These are phyloP conservation scores for Orchestia grillus DNA, from an alignment of 1,140 invertebrate genomes.

Conservation along the genomic window DNA sequence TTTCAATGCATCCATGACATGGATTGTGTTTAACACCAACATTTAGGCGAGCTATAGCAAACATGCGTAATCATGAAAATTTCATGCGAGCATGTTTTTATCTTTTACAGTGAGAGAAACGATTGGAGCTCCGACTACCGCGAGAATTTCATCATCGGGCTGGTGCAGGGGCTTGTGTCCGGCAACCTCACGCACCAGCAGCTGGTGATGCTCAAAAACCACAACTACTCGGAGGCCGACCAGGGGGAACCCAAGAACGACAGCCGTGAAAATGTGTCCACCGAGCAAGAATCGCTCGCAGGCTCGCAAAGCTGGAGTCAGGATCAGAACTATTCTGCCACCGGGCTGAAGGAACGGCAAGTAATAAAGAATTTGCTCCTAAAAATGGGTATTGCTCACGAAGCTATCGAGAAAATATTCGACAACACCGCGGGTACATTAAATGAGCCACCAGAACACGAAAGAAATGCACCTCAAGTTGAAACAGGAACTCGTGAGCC, in stretches of 20 bases:
- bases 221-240: neutral
- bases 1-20: no score
- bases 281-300: neutral
- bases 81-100: no score
- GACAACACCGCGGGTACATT: neutral
- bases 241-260: neutral
- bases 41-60: no score
- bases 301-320: neutral
- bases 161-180: neutral
- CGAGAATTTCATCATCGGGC: slow-evolving; percentile 10
- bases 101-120: slow-evolving; percentile 17
- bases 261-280: neutral
- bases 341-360: neutral
- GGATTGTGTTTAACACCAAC: no score
- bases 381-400: neutral
- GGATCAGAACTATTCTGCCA: neutral
- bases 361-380: neutral
- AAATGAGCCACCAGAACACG: neutral
- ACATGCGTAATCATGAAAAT: no score
- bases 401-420: neutral
- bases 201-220: neutral
- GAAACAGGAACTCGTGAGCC: neutral
- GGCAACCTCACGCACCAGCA: slow-evolving; percentile 13
- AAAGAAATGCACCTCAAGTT: neutral
- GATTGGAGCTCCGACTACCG: slow-evolving; percentile 28